phyloP scores from a whole-genome alignment of 2,888 invertebrate species.

The Drosophila subquinaria region DNA sequence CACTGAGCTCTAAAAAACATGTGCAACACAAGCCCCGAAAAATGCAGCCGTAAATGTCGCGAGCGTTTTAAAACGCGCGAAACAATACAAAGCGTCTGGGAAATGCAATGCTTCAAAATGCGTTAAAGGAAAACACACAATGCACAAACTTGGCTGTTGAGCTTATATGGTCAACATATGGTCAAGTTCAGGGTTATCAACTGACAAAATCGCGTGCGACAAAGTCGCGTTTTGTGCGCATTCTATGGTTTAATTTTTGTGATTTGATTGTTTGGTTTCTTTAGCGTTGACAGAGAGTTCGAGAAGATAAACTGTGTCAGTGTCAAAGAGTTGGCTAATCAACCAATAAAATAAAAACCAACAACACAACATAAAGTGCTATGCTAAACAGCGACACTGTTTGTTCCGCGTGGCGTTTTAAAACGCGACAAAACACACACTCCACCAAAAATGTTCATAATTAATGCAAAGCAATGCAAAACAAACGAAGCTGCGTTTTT shows the following conservation, averaged over 20 bases:
- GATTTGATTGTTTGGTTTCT: conserved; percentile 3
- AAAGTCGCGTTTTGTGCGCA: conserved; percentile 29
- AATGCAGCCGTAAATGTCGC: conserved; percentile 35
- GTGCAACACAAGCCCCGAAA: conserved; percentile 28
- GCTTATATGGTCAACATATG: conserved; percentile 46
- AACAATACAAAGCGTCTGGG: conserved; percentile 10
- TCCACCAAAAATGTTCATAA: conserved; percentile 47
- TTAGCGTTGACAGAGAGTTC: conserved; percentile 27
- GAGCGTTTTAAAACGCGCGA: conserved; percentile 32
- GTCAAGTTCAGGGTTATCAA: conserved; percentile 70
- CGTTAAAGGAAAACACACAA: conserved; percentile 13
- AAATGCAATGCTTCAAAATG: conserved; percentile 5
- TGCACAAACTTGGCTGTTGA: conserved; percentile 33
- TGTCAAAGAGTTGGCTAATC: conserved; percentile 58
- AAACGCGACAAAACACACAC: conserved; percentile 28
- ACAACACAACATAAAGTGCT: conserved; percentile 65
- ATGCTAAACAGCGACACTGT: conserved; percentile 61
- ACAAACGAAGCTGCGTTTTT: conserved; percentile 31
- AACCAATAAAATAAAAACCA: conserved; percentile 16
- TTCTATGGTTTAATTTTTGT: conserved; percentile 6
- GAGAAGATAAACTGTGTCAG: conserved; percentile 67
- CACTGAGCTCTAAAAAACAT: conserved; percentile 18
- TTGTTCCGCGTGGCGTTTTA: conserved; percentile 53
- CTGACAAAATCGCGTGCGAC: conserved; percentile 28
- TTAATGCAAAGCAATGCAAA: conserved; percentile 53